Conservation (phyloP, 2,888 invertebrate species). For the Drosophila helvetica region DNA sequence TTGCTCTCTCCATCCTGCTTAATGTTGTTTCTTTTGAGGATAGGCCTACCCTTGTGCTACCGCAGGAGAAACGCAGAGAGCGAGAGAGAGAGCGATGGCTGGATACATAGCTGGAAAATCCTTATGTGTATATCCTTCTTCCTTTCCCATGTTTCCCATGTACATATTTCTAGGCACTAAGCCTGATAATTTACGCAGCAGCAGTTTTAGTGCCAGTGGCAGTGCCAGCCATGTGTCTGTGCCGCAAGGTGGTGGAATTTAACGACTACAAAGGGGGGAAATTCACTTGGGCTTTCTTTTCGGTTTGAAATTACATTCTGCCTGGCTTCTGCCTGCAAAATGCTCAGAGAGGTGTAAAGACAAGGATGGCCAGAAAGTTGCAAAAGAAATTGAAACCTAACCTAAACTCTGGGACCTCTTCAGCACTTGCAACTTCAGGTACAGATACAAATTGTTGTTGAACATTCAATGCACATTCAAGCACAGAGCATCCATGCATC, state of each 20-base stretch:
- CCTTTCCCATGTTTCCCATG: conserved; percentile 10
- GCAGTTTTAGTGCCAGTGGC: conserved; percentile 5
- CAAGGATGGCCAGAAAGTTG: not conserved
- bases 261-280: conserved; percentile 51
- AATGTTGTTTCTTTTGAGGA: conserved; percentile 2
- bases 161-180: conserved; percentile 41
- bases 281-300: conserved; percentile 42
- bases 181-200: conserved; percentile 58
- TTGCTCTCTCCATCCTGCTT: not conserved
- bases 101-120: not conserved
- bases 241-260: conserved; percentile 67
- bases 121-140: conserved; percentile 2
- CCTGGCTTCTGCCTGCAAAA: not conserved
- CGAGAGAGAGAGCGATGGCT: not conserved
- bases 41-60: not conserved
- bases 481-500: too few relatives aligned
- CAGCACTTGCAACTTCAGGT: too few relatives aligned
- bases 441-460: not conserved
- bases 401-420: not conserved
- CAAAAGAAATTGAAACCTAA: not conserved
- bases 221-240: conserved; percentile 9
- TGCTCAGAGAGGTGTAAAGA: not conserved
- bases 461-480: too few relatives aligned
- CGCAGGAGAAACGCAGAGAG: not conserved
- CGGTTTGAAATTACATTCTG: conserved; percentile 48